Evolutionary conservation across 2,888 invertebrate species (phyloP).

Genomic region (Hemaris fuciformis): DNA sequence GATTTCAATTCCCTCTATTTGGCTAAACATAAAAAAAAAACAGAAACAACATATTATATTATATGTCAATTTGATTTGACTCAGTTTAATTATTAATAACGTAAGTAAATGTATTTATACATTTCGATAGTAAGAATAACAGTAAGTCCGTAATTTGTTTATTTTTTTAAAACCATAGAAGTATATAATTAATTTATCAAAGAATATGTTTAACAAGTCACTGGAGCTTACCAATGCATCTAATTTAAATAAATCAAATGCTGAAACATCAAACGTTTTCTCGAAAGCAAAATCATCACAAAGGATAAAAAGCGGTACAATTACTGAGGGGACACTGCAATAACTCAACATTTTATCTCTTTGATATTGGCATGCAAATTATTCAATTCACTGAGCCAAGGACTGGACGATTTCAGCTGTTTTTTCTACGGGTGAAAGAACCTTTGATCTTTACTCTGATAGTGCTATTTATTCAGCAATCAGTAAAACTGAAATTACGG

Average conservation of each 20-base stretch:
- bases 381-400: not conserved
- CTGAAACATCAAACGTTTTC: not conserved
- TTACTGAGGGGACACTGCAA: not conserved
- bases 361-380: not conserved
- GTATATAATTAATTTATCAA: not conserved
- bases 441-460: conserved; percentile 7
- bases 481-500: not conserved
- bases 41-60: too few relatives aligned
- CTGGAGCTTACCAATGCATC: not conserved
- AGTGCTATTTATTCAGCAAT: not conserved
- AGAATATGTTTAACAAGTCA: too few relatives aligned
- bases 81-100: too few relatives aligned
- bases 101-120: too few relatives aligned
- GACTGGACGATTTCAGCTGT: not conserved
- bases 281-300: not conserved
- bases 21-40: too few relatives aligned
- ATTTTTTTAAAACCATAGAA: not conserved
- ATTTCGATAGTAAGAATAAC: too few relatives aligned
- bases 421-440: not conserved
- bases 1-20: too few relatives aligned
- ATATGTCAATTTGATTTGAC: too few relatives aligned
- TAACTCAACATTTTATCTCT: conserved; percentile 2
- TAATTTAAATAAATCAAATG: not conserved
- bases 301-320: not conserved
- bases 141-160: too few relatives aligned